Percentiles rank a stretch among this genome's conserved stretches.
Conservation (phyloP, 2,888 invertebrate genomes). For the Linyphia triangularis region DNA sequence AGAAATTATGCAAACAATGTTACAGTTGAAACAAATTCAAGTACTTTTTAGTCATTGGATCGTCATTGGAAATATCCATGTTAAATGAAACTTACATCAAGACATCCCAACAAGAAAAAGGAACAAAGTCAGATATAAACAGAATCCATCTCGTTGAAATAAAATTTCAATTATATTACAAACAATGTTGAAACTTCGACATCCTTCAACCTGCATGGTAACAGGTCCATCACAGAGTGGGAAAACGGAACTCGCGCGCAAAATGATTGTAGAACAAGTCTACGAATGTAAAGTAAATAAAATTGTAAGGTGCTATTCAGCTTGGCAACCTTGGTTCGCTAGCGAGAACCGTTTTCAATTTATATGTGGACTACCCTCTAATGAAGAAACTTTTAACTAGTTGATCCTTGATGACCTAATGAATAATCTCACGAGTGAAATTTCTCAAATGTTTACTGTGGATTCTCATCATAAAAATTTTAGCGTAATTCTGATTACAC, state of each 20-base stretch:
- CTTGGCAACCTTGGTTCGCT: not conserved
- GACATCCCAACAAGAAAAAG: no score
- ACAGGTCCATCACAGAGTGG: not conserved
- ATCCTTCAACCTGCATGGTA: no score
- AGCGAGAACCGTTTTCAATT: not conserved
- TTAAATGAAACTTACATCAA: no score
- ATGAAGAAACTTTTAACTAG: not conserved
- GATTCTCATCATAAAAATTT: not conserved
- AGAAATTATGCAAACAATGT: no score
- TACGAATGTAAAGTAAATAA: not conserved
- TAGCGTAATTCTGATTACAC: conserved; percentile 8
- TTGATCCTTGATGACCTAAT: not conserved
- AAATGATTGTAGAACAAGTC: not conserved
- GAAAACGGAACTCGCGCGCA: conserved; percentile 1
- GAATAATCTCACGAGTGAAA: not conserved
- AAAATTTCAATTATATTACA: no score
- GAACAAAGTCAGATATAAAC: no score
- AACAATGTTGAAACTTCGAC: no score
- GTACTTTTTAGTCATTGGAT: no score
- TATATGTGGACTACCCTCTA: not conserved
- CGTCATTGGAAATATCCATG: no score
- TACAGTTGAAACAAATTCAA: no score
- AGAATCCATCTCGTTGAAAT: no score
- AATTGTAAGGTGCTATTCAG: not conserved
- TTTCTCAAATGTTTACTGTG: conserved; percentile 6